phyloP scores from a whole-genome alignment of 23 tunicate genomes.

The Pegea sp. region DNA sequence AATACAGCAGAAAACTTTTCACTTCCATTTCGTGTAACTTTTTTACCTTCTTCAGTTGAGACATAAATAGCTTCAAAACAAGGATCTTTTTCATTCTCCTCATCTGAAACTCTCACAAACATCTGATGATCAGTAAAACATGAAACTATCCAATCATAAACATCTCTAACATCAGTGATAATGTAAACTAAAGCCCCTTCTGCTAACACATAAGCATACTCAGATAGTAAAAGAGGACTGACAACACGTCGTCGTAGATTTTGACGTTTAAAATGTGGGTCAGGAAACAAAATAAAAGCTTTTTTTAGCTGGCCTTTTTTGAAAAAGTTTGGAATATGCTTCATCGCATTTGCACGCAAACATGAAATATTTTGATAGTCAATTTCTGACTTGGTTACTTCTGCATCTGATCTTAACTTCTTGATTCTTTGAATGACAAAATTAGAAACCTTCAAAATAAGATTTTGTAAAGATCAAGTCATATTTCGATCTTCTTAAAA shows the following conservation, averaged over 20 bases:
- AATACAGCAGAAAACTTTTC: slow-evolving; percentile 90
- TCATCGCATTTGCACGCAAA: slow-evolving; percentile 93
- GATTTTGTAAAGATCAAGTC: no score
- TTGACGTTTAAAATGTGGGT: slow-evolving; percentile 92
- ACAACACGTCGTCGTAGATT: slow-evolving; percentile 90
- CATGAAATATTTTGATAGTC: slow-evolving; percentile 65
- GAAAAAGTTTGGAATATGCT: slow-evolving; percentile 89
- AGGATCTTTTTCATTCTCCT: slow-evolving; percentile 20
- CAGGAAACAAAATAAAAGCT: slow-evolving; percentile 90
- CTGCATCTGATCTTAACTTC: slow-evolving; percentile 31
- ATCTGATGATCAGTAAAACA: slow-evolving; percentile 62
- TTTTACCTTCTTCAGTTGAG: slow-evolving; percentile 89
- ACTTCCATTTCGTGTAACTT: slow-evolving; percentile 72
- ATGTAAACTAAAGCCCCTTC: slow-evolving; percentile 50
- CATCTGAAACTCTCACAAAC: slow-evolving; percentile 47
- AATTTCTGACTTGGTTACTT: no score
- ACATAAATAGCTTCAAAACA: slow-evolving; percentile 77
- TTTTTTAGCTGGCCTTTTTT: slow-evolving; percentile 69
- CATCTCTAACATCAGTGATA: slow-evolving; percentile 81
- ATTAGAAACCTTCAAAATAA: slow-evolving; percentile 64
- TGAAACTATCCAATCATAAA: slow-evolving; percentile 88
- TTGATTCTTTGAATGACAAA: slow-evolving; percentile 78
- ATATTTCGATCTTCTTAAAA: background rate
- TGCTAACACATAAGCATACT: slow-evolving; percentile 60
- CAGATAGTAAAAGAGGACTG: slow-evolving; percentile 51